A percentile compares a stretch with the other conserved stretches of the same genome.
Evolutionary conservation across 2,113 vertebrate genomes (phyloP).

Genomic region (Romanogobio albipinnatus): DNA sequence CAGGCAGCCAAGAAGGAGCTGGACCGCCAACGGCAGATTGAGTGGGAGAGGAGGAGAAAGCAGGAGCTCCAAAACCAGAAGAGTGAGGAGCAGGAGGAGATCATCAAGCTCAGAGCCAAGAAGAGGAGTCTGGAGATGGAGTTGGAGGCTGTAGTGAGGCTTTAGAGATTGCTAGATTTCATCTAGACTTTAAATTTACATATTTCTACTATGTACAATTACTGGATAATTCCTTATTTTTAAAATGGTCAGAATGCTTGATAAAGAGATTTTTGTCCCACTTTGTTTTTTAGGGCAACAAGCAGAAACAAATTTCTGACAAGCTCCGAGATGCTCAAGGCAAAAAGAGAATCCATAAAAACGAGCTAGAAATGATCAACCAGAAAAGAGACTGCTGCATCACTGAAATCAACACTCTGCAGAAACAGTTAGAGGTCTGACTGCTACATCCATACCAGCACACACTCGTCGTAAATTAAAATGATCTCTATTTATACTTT

Average conservation of each 20-base stretch:
- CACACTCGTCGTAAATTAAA: background rate
- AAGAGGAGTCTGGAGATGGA: slow-evolving; percentile 94
- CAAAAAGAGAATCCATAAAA: slow-evolving; percentile 83
- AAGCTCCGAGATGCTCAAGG: slow-evolving; percentile 83
- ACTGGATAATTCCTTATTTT: background rate
- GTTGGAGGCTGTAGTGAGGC: slow-evolving; percentile 90
- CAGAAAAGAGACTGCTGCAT: slow-evolving; percentile 85
- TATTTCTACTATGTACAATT: background rate
- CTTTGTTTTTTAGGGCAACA: slow-evolving; percentile 79
- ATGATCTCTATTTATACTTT: background rate
- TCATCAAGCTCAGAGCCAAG: slow-evolving; percentile 85
- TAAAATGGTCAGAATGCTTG: background rate
- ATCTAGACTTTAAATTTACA: background rate
- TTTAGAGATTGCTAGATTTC: background rate
- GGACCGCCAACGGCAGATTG: slow-evolving; percentile 87
- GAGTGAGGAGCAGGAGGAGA: slow-evolving; percentile 89
- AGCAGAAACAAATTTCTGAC: slow-evolving; percentile 91
- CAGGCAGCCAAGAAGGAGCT: slow-evolving; percentile 94
- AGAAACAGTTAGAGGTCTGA: slow-evolving; percentile 86
- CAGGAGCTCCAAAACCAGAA: slow-evolving; percentile 89
- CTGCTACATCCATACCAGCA: background rate
- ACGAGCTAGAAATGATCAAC: slow-evolving; percentile 84
- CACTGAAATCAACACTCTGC: slow-evolving; percentile 84
- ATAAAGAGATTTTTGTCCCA: background rate
- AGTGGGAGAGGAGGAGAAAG: slow-evolving; percentile 87